Percentiles rank a stretch among this genome's conserved stretches.
Evolutionary conservation across 92 coral and sea anemone genomes (phyloP).

Genomic region (Zoanthus gigantus): DNA sequence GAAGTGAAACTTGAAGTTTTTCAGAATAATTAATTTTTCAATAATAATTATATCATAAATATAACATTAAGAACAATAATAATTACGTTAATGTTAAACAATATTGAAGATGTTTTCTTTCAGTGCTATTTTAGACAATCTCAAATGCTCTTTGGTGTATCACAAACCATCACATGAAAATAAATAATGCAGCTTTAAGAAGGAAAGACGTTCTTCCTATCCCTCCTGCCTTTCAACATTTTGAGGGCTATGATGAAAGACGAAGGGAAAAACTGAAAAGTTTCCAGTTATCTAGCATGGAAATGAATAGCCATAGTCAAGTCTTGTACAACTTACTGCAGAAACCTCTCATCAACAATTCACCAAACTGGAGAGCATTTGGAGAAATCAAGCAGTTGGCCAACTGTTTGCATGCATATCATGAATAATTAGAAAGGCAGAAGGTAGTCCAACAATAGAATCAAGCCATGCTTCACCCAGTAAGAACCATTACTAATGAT

Average conservation of each 20-base stretch:
- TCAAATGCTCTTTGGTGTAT: slow-evolving; percentile 30
- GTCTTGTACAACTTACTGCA: slow-evolving; percentile 9
- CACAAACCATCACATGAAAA: slow-evolving; percentile 21
- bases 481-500: slow-evolving; percentile 40
- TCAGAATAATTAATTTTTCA: too few relatives aligned
- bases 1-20: too few relatives aligned
- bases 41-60: too few relatives aligned
- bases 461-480: slow-evolving; percentile 43
- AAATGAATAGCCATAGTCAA: slow-evolving; percentile 26
- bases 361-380: slow-evolving; percentile 7
- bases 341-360: not conserved
- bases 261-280: slow-evolving; percentile 15
- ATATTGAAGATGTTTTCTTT: too few relatives aligned
- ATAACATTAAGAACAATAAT: too few relatives aligned
- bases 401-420: slow-evolving; percentile 9
- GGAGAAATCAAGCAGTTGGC: slow-evolving; percentile 33
- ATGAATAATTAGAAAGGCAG: not conserved
- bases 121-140: not conserved
- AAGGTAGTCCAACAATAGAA: not conserved
- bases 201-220: not conserved
- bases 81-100: too few relatives aligned
- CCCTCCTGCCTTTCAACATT: not conserved
- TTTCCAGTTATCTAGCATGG: not conserved
- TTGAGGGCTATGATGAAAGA: slow-evolving; percentile 5
- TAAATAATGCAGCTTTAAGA: slow-evolving; percentile 17